These are phyloP conservation scores for Porites lobata DNA, from an alignment of 92 coral and sea anemone species.

Conservation along the genomic window DNA sequence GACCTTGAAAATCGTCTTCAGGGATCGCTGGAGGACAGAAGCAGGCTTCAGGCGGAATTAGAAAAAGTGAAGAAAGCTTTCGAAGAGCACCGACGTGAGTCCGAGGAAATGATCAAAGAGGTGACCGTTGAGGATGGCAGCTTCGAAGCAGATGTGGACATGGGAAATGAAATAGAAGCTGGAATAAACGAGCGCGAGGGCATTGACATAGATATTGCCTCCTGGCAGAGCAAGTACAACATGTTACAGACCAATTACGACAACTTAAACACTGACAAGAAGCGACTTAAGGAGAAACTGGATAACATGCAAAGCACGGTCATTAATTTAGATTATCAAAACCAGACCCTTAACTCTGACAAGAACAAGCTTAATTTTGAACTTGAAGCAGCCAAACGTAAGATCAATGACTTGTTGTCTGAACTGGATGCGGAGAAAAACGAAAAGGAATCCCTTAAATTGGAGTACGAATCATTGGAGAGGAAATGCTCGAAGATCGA, in stretches of 20 bases:
- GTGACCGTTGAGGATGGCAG: conserved; percentile 66
- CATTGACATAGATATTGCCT: conserved; percentile 54
- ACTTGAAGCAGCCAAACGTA: conserved; percentile 90
- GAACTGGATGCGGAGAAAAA: conserved; percentile 88
- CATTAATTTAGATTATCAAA: conserved; percentile 84
- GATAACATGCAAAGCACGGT: conserved; percentile 90
- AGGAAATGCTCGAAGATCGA: conserved; percentile 91
- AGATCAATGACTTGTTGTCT: conserved; percentile 83
- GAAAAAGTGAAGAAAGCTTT: conserved; percentile 59
- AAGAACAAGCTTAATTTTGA: conserved; percentile 88
- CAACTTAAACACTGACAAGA: conserved; percentile 79
- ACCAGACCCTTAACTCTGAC: conserved; percentile 85
- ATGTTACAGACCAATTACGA: conserved; percentile 78
- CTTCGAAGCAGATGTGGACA: conserved; percentile 73
- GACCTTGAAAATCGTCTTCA: conserved; percentile 82
- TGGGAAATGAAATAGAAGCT: conserved; percentile 76
- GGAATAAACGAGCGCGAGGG: conserved; percentile 76
- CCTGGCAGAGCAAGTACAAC: conserved; percentile 86
- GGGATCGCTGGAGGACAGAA: conserved; percentile 76
- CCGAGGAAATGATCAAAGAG: conserved; percentile 65
- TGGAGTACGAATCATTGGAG: conserved; percentile 80
- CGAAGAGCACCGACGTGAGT: conserved; percentile 65
- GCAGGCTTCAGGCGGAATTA: conserved; percentile 80
- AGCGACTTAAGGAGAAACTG: conserved; percentile 86
- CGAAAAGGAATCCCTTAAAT: conserved; percentile 88